These are phyloP conservation scores for Agonopterix arenella DNA, from an alignment of 2,888 invertebrate genomes.

Conservation along the genomic window DNA sequence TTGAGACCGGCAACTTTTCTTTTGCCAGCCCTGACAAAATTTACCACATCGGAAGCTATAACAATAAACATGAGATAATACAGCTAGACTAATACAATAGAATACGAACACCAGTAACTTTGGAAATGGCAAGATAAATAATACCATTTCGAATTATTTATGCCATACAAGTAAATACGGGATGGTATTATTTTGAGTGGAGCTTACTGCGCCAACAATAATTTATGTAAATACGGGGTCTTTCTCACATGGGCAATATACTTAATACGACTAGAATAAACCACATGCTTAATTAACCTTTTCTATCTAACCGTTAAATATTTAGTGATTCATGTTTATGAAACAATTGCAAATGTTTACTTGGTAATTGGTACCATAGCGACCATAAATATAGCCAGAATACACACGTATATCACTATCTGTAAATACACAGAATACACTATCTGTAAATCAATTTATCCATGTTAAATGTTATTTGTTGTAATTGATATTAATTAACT, in stretches of 20 bases:
- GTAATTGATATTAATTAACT: no score
- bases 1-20: slow-evolving; percentile 17
- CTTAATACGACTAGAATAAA: neutral
- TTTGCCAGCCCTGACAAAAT: slow-evolving; percentile 32
- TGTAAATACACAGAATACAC: no score
- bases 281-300: slow-evolving; percentile 3
- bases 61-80: slow-evolving; percentile 22
- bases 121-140: slow-evolving; percentile 37
- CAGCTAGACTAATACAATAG: slow-evolving; percentile 28
- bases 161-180: slow-evolving; percentile 12
- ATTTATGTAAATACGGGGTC: slow-evolving; percentile 14
- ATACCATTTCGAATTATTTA: slow-evolving; percentile 33
- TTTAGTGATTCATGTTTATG: no score
- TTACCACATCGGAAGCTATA: slow-evolving; percentile 24
- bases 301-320: neutral
- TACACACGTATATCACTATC: no score
- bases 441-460: no score
- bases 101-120: slow-evolving; percentile 25
- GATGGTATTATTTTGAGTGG: slow-evolving; percentile 28
- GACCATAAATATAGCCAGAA: no score
- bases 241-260: neutral
- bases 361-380: no score
- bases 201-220: slow-evolving; percentile 24
- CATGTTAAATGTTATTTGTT: no score
- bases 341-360: no score